Evolutionary conservation across 1,140 invertebrate species (phyloP).

Genomic region (Drosophila miranda): DNA sequence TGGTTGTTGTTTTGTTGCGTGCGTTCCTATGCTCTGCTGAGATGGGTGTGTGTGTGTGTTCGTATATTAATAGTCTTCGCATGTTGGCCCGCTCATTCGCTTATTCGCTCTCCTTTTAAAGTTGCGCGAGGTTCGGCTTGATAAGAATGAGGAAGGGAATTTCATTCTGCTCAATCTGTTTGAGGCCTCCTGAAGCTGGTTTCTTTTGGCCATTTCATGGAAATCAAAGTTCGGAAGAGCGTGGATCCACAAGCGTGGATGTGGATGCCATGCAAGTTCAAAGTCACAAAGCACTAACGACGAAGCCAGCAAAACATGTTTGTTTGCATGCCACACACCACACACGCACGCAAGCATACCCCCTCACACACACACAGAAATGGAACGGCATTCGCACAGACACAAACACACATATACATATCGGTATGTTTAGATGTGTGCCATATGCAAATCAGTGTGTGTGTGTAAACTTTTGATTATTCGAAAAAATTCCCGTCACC

Average conservation of each 20-base stretch:
- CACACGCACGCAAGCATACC: slow-evolving; percentile 6
- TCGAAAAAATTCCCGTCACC: slow-evolving; percentile 34
- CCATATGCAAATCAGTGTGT: background rate
- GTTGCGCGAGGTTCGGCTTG: slow-evolving; percentile 1
- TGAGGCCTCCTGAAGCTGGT: too few relatives aligned
- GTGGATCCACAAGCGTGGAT: background rate
- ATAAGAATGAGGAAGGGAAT: slow-evolving; percentile 4
- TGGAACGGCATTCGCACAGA: background rate
- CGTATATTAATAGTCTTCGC: slow-evolving; percentile 17
- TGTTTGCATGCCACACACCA: slow-evolving; percentile 26
- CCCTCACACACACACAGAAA: slow-evolving; percentile 15
- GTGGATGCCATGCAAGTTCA: slow-evolving; percentile 52
- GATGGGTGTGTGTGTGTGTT: slow-evolving; percentile 1
- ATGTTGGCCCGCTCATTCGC: slow-evolving; percentile 4
- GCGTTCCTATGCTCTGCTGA: background rate
- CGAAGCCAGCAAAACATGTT: slow-evolving; percentile 57
- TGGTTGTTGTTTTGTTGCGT: slow-evolving; percentile 48
- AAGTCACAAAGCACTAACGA: slow-evolving; percentile 51
- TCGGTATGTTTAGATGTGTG: too few relatives aligned
- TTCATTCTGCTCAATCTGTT: background rate
- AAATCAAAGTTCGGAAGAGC: slow-evolving; percentile 28
- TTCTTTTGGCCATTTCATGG: background rate
- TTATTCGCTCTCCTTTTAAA: slow-evolving; percentile 4
- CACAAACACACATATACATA: too few relatives aligned
- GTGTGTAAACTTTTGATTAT: background rate